phyloP scores from a whole-genome alignment of 2,113 vertebrate genomes.

The Promerops cafer region DNA sequence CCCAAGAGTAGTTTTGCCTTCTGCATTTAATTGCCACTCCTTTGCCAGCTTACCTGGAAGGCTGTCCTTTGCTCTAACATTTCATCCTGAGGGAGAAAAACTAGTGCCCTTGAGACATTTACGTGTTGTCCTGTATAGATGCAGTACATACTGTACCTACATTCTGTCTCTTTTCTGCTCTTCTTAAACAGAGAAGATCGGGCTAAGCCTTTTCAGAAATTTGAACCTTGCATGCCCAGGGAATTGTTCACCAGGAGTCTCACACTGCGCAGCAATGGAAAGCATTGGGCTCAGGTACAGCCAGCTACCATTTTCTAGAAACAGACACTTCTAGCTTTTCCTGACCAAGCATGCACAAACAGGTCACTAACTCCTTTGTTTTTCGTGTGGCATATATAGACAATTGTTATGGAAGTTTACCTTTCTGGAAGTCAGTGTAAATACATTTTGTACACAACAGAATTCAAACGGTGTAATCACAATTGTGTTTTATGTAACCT shows the following conservation, averaged over 20 bases:
- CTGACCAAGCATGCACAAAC: rapidly evolving
- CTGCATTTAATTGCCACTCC: background rate
- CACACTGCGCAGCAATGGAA: background rate
- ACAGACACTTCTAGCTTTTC: background rate
- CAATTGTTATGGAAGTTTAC: background rate
- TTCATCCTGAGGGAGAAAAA: background rate
- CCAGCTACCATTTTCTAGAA: background rate
- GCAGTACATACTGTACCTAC: background rate
- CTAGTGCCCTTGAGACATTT: background rate
- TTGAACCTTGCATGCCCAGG: too few relatives aligned
- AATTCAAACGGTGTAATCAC: background rate
- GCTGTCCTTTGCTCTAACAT: background rate
- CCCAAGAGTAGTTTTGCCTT: background rate
- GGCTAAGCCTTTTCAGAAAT: background rate
- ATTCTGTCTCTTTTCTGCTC: background rate
- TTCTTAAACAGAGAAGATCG: background rate
- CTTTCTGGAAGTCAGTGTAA: background rate
- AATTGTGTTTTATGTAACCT: background rate
- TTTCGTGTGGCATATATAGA: background rate
- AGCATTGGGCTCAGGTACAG: rapidly evolving
- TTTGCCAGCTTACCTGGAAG: background rate
- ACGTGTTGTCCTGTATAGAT: rapidly evolving
- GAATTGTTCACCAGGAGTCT: background rate
- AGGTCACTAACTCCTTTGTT: background rate
- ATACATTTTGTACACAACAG: background rate